Percentiles rank a stretch among this genome's conserved stretches.
phyloP scores from a whole-genome alignment of 2,797 vertebrate species.

The Sebastes minor region DNA sequence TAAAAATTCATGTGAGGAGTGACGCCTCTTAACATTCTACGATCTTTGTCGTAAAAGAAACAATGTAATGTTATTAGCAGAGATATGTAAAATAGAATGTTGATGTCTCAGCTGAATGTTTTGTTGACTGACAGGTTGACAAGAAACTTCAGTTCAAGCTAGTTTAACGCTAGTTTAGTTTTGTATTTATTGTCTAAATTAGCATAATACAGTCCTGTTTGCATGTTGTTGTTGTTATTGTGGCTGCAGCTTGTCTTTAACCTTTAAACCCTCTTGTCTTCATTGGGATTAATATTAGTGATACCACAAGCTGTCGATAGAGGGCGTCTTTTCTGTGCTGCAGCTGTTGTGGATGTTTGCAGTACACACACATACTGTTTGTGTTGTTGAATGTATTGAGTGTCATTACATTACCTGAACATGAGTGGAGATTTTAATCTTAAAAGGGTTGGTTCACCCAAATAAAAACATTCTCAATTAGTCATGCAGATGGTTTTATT shows the following conservation, averaged over 20 bases:
- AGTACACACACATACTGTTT: background rate
- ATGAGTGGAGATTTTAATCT: background rate
- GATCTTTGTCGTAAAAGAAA: background rate
- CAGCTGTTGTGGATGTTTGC: background rate
- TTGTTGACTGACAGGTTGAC: constrained; percentile 7
- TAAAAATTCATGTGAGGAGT: background rate
- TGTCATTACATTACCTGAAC: background rate
- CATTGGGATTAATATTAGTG: constrained; percentile 43
- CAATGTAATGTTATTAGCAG: background rate
- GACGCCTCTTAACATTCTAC: background rate
- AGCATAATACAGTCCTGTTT: accelerated
- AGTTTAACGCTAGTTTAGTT: background rate
- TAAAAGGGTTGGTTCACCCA: background rate
- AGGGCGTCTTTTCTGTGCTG: constrained; percentile 51
- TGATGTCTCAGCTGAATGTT: background rate
- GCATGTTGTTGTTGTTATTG: background rate
- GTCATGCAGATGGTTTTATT: background rate
- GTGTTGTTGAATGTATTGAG: background rate
- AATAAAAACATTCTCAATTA: background rate
- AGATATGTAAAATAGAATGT: background rate
- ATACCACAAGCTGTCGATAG: constrained; percentile 33
- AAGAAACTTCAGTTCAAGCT: background rate
- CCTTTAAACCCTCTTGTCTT: constrained; percentile 29
- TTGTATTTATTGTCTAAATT: background rate
- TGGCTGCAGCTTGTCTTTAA: background rate